Evolutionary conservation across 2,888 invertebrate genomes (phyloP), one percentile per base, ranked within the genome.

Genomic region (Molanna angustata): DNA sequence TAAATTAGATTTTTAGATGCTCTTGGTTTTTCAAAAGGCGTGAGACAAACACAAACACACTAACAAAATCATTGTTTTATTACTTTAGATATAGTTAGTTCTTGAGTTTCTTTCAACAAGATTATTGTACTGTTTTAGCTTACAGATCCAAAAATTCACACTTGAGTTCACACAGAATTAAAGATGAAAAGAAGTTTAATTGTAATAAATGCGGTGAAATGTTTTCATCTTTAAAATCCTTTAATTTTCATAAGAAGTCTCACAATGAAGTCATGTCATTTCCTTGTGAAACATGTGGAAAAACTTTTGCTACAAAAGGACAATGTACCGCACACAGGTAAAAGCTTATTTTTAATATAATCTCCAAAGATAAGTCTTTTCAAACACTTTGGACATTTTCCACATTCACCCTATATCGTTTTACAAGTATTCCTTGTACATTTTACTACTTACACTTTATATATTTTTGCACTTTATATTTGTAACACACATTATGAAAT

Each of bases 221-320:
- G 4, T 41, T 41, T 14, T 2, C 20, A 4, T n/a, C 41, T 3
- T 14, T 17, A n/a, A 9, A 41, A 4, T 3, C 2, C 13, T 6
- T 41, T 13, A 19, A 21, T 13, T n/a, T 9, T 1, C 76, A 76
- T 60, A 62, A 65, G 49, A 61, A 64, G 1, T 40, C 61, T 0
- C 76, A 76, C 61, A 71, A 73, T 1, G 69, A 69, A 51, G 68
- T 69, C 49, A 62, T 64, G 2, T 69, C 73, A 0, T 64, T 62
- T 49, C 60, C 63, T n/a, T 76, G 76, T 57, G 64, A 67, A 0
- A 22, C 62, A 2, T 76, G 76, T 46, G 65, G 67, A 1, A 71
- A 70, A 55, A 64, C 60, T 22, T 76, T 71, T 54, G 56, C 67
- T 2, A 64, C 62, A 2, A 72, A 68, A 48, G 32, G 63, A 1